A percentile compares a stretch with the other conserved stretches of the same genome.
Evolutionary conservation across 1,140 invertebrate genomes (phyloP).

Genomic region (Drosophila trapezifrons): DNA sequence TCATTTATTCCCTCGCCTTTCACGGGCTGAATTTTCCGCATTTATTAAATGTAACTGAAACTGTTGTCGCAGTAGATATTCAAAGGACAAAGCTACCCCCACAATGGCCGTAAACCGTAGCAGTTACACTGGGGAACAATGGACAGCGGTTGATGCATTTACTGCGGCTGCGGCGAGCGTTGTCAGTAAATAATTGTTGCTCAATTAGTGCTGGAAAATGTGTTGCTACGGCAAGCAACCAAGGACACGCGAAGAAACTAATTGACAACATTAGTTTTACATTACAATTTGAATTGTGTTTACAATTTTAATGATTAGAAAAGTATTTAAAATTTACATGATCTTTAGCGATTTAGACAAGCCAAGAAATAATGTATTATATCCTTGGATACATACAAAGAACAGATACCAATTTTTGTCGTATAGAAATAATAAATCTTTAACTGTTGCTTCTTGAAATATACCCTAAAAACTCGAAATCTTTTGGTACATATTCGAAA

Average conservation of each 20-base stretch:
- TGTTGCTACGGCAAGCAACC: slow-evolving; percentile 1
- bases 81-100: slow-evolving; percentile 17
- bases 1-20: slow-evolving; percentile 14
- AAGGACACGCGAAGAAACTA: background rate
- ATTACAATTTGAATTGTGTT: background rate
- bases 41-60: slow-evolving; percentile 37
- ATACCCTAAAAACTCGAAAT: too few relatives aligned
- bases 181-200: slow-evolving; percentile 34
- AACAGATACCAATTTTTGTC: too few relatives aligned
- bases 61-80: slow-evolving; percentile 17
- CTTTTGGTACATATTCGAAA: too few relatives aligned
- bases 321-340: too few relatives aligned
- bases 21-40: slow-evolving; percentile 4
- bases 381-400: too few relatives aligned
- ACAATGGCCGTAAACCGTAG: slow-evolving; percentile 15
- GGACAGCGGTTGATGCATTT: slow-evolving; percentile 20
- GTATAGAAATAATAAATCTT: too few relatives aligned
- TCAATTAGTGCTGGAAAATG: slow-evolving; percentile 22
- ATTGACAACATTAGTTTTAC: background rate
- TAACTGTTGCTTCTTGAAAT: too few relatives aligned
- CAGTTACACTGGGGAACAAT: slow-evolving; percentile 28
- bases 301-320: background rate
- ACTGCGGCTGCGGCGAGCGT: slow-evolving; percentile 11
- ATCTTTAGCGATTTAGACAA: too few relatives aligned
- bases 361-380: too few relatives aligned